phyloP scores from a whole-genome alignment of 2,888 invertebrate species.

The Leucoma salicis region DNA sequence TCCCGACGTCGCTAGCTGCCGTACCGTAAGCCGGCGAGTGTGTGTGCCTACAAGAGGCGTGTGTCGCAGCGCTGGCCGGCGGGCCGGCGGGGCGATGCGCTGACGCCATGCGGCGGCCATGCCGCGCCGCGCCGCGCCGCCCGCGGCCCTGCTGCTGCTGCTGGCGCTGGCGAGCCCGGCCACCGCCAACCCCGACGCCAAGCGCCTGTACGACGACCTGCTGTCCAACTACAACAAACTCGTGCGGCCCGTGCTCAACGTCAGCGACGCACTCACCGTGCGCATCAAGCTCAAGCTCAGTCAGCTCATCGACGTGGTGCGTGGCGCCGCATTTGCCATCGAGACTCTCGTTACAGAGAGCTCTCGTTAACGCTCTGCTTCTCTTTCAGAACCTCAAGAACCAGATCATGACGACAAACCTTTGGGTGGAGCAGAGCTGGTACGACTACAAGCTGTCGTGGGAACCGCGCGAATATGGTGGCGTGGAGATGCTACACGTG shows the following conservation, averaged over 20 bases:
- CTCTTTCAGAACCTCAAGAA: slow-evolving; percentile 93
- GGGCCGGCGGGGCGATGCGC: slow-evolving; percentile 53
- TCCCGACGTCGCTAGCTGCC: no score
- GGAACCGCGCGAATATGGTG: slow-evolving; percentile 97
- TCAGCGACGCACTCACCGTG: slow-evolving; percentile 95
- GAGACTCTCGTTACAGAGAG: no score
- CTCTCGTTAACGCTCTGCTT: not conserved
- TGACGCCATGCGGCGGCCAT: slow-evolving; percentile 63
- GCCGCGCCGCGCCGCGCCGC: slow-evolving; percentile 32
- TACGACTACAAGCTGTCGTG: slow-evolving; percentile 97
- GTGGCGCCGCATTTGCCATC: slow-evolving; percentile 50
- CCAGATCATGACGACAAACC: slow-evolving; percentile 96
- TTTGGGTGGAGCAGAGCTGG: slow-evolving; percentile 97
- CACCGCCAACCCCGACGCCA: slow-evolving; percentile 96
- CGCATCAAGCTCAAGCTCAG: slow-evolving; percentile 98
- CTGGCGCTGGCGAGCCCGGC: slow-evolving; percentile 73
- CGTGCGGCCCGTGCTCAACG: slow-evolving; percentile 97
- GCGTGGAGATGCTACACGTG: slow-evolving; percentile 96
- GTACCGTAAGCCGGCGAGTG: no score
- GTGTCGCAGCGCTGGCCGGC: slow-evolving; percentile 20
- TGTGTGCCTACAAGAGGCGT: no score
- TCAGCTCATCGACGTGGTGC: slow-evolving; percentile 98
- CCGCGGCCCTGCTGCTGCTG: slow-evolving; percentile 61
- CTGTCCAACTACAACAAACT: slow-evolving; percentile 98
- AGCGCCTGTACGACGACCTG: slow-evolving; percentile 96